phyloP scores from a whole-genome alignment of 1,140 invertebrate genomes.

The Drosophila ogumai region DNA sequence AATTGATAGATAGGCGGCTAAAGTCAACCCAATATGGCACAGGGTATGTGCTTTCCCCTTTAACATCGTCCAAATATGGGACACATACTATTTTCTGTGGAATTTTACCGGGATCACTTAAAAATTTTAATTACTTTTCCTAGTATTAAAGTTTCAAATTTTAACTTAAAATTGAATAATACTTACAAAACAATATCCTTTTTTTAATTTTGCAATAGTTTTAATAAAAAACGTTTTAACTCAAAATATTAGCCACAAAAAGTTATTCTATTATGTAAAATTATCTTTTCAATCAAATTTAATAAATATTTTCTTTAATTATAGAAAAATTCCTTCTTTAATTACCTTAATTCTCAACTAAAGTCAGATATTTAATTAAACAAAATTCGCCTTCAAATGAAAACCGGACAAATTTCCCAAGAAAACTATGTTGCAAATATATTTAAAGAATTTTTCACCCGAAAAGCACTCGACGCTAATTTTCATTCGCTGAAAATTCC shows the following conservation, averaged over 20 bases:
- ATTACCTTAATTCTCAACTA: background rate
- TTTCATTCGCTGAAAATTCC: conserved; percentile 17
- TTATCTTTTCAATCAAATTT: background rate
- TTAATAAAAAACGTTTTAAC: no score
- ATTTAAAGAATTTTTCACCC: conserved; percentile 23
- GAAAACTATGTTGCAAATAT: conserved; percentile 19
- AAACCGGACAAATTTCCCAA: background rate
- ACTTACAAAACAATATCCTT: no score
- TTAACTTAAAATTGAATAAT: no score
- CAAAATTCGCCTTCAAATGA: background rate
- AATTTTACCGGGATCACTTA: conserved; percentile 6
- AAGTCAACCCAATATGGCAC: conserved; percentile 7
- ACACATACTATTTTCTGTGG: conserved; percentile 1
- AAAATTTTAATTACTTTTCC: no score
- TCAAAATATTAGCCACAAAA: no score
- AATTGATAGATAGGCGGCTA: conserved; percentile 8
- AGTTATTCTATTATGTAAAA: background rate
- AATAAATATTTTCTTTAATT: background rate
- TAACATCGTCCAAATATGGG: conserved; percentile 7
- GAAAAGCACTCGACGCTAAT: conserved; percentile 7
- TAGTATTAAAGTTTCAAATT: no score
- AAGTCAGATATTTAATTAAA: background rate
- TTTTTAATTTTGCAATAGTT: no score
- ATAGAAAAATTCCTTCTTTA: background rate
- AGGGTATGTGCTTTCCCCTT: conserved; percentile 4